These are phyloP conservation scores for Cephus pygmeus DNA, from an alignment of 2,888 invertebrate species.

Conservation along the genomic window DNA sequence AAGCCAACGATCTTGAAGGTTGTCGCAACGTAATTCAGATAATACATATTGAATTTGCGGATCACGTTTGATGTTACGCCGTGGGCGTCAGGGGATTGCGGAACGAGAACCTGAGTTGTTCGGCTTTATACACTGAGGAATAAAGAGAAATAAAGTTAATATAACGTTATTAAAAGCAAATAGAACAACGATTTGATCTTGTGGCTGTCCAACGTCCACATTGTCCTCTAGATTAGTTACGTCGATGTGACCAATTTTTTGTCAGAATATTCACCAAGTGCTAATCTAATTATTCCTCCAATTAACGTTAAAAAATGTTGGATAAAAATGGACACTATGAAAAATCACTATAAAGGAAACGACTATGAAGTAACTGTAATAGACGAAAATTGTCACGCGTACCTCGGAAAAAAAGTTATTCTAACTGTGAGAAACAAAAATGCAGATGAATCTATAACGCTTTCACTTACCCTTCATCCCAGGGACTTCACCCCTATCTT, in stretches of 20 bases:
- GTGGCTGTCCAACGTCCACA: not conserved
- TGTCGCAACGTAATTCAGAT: not conserved
- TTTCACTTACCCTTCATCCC: constrained; percentile 30
- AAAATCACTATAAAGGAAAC: not conserved
- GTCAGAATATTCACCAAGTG: not conserved
- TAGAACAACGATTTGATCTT: not conserved
- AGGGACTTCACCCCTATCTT: constrained; percentile 11
- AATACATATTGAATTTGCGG: not conserved
- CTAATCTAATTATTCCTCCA: not conserved
- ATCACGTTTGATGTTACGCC: not conserved
- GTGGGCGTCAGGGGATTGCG: not conserved
- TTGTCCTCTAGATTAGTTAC: not conserved
- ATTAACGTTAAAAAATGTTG: not conserved
- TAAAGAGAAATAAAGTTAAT: not conserved
- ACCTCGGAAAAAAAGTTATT: constrained; percentile 3
- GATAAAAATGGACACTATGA: not conserved
- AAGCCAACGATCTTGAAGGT: not conserved
- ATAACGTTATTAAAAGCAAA: not conserved
- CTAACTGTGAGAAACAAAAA: constrained; percentile 31
- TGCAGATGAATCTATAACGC: constrained; percentile 38
- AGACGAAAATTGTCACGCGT: not conserved
- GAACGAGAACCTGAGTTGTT: not conserved
- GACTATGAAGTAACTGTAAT: not conserved
- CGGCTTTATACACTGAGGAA: not conserved
- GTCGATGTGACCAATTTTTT: not conserved